Evolutionary conservation across 2,113 vertebrate species (phyloP).

Genomic region (Hypocryptadius cinnamomeus): DNA sequence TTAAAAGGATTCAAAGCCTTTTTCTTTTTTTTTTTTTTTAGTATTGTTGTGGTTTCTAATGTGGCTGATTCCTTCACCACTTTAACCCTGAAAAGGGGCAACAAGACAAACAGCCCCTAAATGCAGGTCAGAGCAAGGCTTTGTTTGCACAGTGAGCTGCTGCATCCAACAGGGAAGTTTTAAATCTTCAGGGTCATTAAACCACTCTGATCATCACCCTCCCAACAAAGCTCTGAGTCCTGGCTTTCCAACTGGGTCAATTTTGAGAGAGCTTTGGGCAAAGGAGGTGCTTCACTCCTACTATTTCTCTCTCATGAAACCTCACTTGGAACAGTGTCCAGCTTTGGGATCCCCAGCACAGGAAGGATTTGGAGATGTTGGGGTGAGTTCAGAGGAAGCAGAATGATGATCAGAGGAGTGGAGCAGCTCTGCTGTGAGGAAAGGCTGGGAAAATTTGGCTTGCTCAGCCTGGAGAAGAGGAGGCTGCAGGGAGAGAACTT

Average conservation of each 20-base stretch:
- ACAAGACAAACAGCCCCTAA: neutral
- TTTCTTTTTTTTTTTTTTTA: neutral
- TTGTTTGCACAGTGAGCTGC: neutral
- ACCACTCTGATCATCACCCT: neutral
- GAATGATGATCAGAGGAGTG: neutral
- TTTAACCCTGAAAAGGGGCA: neutral
- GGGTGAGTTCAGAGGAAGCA: neutral
- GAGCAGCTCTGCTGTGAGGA: neutral
- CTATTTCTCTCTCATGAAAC: neutral
- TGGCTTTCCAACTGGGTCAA: accelerated
- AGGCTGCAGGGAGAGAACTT: neutral
- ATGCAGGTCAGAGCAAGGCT: neutral
- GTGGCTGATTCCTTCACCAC: neutral
- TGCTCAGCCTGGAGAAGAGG: neutral
- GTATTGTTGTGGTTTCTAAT: neutral
- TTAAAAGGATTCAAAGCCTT: neutral
- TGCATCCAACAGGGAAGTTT: neutral
- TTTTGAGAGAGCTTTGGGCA: neutral
- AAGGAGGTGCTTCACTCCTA: neutral
- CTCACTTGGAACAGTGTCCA: neutral
- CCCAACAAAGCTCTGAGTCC: neutral
- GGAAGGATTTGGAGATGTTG: neutral
- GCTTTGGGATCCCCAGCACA: neutral
- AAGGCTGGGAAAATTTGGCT: neutral
- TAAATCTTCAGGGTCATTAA: neutral